Conservation (phyloP, 1,140 invertebrate species). For the Wasmannia auropunctata region DNA sequence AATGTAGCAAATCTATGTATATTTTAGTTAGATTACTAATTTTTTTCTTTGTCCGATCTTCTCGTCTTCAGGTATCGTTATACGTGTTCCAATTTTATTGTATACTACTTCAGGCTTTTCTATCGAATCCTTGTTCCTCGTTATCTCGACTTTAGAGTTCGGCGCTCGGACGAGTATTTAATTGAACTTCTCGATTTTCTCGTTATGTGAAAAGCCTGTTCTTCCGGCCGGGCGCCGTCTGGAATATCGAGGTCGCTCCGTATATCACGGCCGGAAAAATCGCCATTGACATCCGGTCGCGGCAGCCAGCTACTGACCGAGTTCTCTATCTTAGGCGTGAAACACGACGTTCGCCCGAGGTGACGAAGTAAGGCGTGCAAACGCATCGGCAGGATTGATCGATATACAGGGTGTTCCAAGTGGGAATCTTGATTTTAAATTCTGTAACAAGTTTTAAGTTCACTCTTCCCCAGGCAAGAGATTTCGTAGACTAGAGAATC, state of each 20-base stretch:
- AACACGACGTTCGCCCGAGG: background rate
- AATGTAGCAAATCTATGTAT: background rate
- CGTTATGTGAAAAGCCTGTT: conserved; percentile 28
- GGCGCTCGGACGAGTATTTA: background rate
- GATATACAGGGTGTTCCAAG: background rate
- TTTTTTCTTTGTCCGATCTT: background rate
- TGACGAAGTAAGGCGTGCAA: background rate
- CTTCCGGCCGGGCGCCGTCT: background rate
- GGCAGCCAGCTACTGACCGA: conserved; percentile 33
- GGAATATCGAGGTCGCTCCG: conserved; percentile 51
- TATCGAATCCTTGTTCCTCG: background rate
- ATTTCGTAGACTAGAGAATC: background rate
- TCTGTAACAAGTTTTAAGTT: background rate
- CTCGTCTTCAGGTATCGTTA: background rate
- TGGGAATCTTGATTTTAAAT: background rate
- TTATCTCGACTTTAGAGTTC: conserved; percentile 29
- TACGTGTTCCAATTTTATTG: background rate
- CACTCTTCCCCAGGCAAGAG: background rate
- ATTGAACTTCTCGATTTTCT: conserved; percentile 37
- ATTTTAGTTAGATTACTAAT: background rate
- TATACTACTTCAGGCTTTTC: background rate
- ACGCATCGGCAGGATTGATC: background rate
- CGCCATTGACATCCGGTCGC: conserved; percentile 56
- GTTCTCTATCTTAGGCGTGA: conserved; percentile 32
- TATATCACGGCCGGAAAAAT: conserved; percentile 54